Evolutionary conservation across 2,113 vertebrate species (phyloP).

Genomic region (Anas platyrhynchos): DNA sequence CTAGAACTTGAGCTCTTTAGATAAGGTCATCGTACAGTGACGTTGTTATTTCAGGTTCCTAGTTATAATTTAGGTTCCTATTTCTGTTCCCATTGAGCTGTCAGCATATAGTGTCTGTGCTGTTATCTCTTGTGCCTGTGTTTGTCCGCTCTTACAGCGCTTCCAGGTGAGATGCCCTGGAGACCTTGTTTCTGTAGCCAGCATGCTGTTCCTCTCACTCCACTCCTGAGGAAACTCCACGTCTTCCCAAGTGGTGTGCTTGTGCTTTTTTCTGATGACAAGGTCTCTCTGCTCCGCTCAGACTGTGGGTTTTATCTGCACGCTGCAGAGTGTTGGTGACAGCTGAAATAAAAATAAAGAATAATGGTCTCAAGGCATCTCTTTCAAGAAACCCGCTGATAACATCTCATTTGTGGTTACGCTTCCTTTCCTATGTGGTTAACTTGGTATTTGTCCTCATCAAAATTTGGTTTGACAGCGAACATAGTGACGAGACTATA

Average conservation of each 20-base stretch:
- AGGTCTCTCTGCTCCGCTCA: neutral
- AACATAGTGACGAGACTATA: neutral
- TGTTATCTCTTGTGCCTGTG: neutral
- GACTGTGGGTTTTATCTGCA: neutral
- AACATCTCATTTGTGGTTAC: neutral
- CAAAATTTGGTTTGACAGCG: neutral
- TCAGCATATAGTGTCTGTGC: neutral
- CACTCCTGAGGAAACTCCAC: neutral
- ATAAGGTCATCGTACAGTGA: neutral
- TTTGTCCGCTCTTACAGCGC: rapidly evolving
- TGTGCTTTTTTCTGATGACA: neutral
- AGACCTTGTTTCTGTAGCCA: neutral
- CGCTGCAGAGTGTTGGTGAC: neutral
- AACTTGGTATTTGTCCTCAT: neutral
- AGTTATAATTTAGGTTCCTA: neutral
- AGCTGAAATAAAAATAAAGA: neutral
- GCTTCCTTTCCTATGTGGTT: neutral
- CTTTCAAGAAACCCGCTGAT: neutral
- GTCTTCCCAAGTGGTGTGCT: neutral
- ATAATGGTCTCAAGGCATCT: neutral
- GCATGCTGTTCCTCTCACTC: rapidly evolving
- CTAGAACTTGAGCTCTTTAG: neutral
- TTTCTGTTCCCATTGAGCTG: neutral
- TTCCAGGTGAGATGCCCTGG: neutral
- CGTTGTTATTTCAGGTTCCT: neutral